Base-by-base conservation (phyloP, 2,888 invertebrate species). In the Meteorus cinctellus region DNA sequence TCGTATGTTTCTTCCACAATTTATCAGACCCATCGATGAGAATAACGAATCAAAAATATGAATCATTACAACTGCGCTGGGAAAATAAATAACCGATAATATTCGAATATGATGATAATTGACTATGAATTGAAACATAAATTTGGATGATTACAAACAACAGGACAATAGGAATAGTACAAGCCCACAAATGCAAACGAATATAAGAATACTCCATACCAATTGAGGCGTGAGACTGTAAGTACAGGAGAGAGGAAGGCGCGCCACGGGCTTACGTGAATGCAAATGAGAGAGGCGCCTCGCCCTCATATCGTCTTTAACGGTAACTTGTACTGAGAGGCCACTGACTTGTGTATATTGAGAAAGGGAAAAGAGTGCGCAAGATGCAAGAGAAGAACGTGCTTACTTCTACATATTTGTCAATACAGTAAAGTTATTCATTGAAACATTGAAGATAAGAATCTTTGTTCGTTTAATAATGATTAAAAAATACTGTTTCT, bases 231-330 rank as follows among this genome's bases (percentile, higher is more conserved):
- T 75, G 74, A 69, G 74, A 70, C 67, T 34, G 63, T 63, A 65
- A 69, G 48, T 65, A 65, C 31, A 74, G 59, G 60, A 76, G 74
- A 78, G 78, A 80, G 78, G 79, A 80, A 83, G 83, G 84, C 81
- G 81, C 80, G 84, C 81, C 82, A 80, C 75, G 77, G 74, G 80
- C 81, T 80, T 75, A 80, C 82, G 82, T 82, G 84, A 85, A 86
- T 86, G 82, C 79, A 85, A 86, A 86, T 86, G 81, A 83, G 76
- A 66, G 60, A 69, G 65, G 62, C 66, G 81, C 77, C 79, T 78
- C 60, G 77, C 72, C 74, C 74, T 72, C 68, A 77, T 71, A 77
- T 78, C 78, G 78, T 78, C 81, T 81, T 81, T 80, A 81, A 81
- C 80, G 75, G 66, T 74, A 24, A 8, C 19, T 55, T 55, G 55